phyloP scores from a whole-genome alignment of 2,113 vertebrate species.

The Elaphurus davidianus region DNA sequence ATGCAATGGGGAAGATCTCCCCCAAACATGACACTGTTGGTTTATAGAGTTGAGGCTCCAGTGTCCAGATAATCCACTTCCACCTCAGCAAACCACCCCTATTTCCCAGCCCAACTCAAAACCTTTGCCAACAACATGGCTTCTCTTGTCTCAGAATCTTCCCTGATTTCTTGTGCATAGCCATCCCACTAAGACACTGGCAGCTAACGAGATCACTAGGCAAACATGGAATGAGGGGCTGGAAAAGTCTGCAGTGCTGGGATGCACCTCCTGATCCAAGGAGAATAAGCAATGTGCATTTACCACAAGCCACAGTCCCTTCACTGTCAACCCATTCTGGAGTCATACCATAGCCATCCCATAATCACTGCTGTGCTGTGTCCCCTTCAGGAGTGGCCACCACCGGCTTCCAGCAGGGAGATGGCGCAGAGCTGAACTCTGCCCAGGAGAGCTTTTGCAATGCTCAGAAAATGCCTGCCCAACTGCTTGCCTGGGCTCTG shows the following conservation, averaged over 20 bases:
- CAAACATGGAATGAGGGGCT: not conserved
- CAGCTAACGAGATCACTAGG: not conserved
- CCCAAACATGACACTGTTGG: not conserved
- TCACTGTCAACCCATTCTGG: not conserved
- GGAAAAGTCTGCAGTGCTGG: not conserved
- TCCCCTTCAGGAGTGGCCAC: not conserved
- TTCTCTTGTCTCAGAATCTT: not conserved
- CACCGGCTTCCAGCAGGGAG: not conserved
- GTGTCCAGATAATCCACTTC: not conserved
- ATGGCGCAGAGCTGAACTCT: slow-evolving; percentile 52
- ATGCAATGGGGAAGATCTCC: not conserved
- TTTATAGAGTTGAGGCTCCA: not conserved
- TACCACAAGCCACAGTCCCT: not conserved
- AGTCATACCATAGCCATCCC: not conserved
- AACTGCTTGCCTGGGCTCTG: slow-evolving; percentile 69
- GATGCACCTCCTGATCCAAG: not conserved
- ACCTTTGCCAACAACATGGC: not conserved
- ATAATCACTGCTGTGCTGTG: not conserved
- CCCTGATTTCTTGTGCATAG: not conserved
- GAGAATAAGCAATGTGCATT: not conserved
- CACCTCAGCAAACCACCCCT: not conserved
- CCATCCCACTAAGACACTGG: not conserved
- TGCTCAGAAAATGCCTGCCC: slow-evolving; percentile 64
- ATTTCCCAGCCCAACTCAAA: not conserved
- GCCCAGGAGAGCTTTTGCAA: slow-evolving; percentile 64